phyloP scores from a whole-genome alignment of 2,888 invertebrate genomes.

The Epinotia bilunana region DNA sequence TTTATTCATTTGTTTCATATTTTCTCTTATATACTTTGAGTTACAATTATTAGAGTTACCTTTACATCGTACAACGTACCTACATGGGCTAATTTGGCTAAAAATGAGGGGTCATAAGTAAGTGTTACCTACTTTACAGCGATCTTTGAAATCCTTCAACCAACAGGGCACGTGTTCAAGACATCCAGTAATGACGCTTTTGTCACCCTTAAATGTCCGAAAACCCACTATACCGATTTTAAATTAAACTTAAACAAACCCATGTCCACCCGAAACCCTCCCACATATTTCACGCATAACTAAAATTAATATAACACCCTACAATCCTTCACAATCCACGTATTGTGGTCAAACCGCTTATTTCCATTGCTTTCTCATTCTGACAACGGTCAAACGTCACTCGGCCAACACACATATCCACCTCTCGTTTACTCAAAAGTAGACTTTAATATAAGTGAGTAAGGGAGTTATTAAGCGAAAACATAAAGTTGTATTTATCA shows the following conservation, averaged over 20 bases:
- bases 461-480: neutral
- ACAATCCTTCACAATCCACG: slow-evolving; percentile 58
- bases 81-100: neutral
- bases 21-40: no score
- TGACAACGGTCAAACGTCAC: slow-evolving; percentile 45
- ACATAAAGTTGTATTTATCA: slow-evolving; percentile 2
- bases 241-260: slow-evolving; percentile 28
- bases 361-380: slow-evolving; percentile 61
- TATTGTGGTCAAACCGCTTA: slow-evolving; percentile 64
- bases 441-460: neutral
- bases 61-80: no score
- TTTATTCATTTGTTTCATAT: no score
- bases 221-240: slow-evolving; percentile 9
- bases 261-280: slow-evolving; percentile 7
- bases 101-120: neutral
- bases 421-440: neutral
- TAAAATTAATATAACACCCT: slow-evolving; percentile 64
- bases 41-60: no score
- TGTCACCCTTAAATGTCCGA: neutral
- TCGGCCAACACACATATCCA: slow-evolving; percentile 16
- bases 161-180: neutral
- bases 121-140: neutral
- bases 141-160: neutral
- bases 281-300: slow-evolving; percentile 51
- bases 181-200: neutral